Conservation (phyloP, 2,888 invertebrate species). For the Pachliopta kotzebuea region DNA sequence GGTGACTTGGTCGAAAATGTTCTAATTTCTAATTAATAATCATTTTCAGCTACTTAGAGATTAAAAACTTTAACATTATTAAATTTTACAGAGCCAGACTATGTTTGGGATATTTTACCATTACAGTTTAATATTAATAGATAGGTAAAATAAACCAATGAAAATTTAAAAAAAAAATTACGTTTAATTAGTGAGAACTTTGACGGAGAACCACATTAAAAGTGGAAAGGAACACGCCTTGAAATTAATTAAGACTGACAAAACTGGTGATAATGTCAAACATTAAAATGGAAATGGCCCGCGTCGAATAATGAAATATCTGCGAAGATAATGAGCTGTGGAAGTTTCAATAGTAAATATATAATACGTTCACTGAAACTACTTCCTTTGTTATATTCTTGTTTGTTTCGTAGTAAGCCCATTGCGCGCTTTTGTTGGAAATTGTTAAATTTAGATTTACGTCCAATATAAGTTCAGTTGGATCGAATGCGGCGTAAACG, state of each 20-base stretch:
- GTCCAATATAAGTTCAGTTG: constrained; percentile 10
- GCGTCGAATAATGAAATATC: neutral
- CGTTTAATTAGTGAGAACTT: neutral
- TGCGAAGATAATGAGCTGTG: neutral
- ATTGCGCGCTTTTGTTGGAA: neutral
- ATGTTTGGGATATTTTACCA: too few species aligned
- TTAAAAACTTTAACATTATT: too few species aligned
- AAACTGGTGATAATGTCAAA: neutral
- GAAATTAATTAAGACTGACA: neutral
- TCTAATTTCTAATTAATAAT: too few species aligned
- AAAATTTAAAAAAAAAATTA: neutral
- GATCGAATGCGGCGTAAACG: constrained; percentile 15
- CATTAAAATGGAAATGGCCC: constrained; percentile 1
- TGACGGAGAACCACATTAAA: neutral
- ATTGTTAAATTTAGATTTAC: constrained; percentile 19
- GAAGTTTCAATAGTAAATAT: neutral
- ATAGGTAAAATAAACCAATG: neutral
- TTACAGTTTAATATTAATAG: too few species aligned
- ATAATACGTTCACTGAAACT: neutral
- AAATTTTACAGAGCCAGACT: too few species aligned
- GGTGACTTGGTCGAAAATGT: too few species aligned
- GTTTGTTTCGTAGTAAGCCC: neutral
- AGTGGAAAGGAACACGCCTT: constrained; percentile 1
- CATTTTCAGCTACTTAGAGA: too few species aligned
- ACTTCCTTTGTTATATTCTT: neutral